A percentile compares a stretch with the other conserved stretches of the same genome.
These are phyloP conservation scores for Zonotrichia albicollis DNA, from an alignment of 2,797 vertebrate genomes.

Conservation along the genomic window DNA sequence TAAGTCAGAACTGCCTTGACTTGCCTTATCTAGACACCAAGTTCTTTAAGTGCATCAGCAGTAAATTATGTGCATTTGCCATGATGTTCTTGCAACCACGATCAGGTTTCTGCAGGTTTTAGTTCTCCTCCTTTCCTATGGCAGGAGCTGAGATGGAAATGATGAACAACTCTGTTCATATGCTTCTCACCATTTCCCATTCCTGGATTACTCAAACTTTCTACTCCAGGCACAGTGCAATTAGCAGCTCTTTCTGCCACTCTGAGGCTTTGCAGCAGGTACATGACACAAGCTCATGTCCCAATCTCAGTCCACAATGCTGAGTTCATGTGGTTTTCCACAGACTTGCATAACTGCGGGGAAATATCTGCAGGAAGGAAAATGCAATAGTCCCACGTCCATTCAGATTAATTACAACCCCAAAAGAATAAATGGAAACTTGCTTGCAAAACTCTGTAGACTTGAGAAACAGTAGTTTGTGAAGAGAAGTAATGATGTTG, in stretches of 20 bases:
- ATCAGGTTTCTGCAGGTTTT: constrained; percentile 27
- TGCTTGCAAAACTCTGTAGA: constrained; percentile 6
- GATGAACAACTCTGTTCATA: neutral
- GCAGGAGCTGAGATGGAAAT: neutral
- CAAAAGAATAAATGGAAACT: constrained; percentile 19
- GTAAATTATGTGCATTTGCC: constrained; percentile 35
- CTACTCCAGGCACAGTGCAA: neutral
- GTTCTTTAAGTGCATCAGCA: constrained; percentile 21
- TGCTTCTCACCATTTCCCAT: neutral
- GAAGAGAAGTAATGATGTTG: constrained; percentile 5
- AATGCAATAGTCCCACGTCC: neutral
- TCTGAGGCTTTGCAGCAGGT: neutral
- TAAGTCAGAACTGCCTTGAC: constrained; percentile 37
- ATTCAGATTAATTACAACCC: neutral
- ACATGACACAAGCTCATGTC: neutral
- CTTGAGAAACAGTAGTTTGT: constrained; percentile 26
- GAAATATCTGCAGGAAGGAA: constrained; percentile 34
- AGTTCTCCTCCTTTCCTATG: neutral
- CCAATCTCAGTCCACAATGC: neutral
- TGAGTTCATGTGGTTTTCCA: neutral
- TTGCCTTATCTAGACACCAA: constrained; percentile 31
- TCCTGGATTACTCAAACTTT: neutral
- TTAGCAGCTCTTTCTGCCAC: neutral
- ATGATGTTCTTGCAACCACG: neutral
- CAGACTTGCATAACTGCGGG: neutral